These are phyloP conservation scores for Ophraella communa DNA, from an alignment of 2,888 invertebrate genomes.

Conservation along the genomic window DNA sequence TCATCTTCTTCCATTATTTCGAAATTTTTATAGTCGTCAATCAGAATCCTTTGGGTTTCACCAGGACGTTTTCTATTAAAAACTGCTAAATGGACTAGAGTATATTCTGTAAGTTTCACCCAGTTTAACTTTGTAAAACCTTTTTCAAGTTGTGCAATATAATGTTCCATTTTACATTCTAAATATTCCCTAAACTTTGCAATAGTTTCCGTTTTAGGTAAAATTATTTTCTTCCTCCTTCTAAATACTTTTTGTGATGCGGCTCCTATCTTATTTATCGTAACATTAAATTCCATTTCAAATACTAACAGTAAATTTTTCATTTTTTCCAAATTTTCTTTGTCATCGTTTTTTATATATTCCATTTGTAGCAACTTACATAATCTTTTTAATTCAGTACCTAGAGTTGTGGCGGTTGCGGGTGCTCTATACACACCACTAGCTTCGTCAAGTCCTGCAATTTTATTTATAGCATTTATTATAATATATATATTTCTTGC, in stretches of 20 bases:
- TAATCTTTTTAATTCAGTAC: conserved; percentile 17
- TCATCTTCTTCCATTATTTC: conserved; percentile 15
- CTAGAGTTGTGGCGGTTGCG: conserved; percentile 15
- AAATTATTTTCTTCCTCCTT: conserved; percentile 2
- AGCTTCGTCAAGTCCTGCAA: conserved; percentile 11
- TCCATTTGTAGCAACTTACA: conserved; percentile 18
- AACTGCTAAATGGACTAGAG: conserved; percentile 13
- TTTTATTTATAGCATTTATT: conserved; percentile 6
- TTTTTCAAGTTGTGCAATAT: background rate
- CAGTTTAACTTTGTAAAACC: background rate
- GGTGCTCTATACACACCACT: conserved; percentile 9
- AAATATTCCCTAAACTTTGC: conserved; percentile 14
- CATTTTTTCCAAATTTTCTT: conserved; percentile 7
- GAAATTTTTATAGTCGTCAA: conserved; percentile 22
- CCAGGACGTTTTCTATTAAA: conserved; percentile 25
- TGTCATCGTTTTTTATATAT: conserved; percentile 6
- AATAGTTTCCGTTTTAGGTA: conserved; percentile 7
- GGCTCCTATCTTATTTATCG: conserved; percentile 15
- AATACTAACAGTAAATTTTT: conserved; percentile 8
- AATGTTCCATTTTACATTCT: conserved; percentile 6
- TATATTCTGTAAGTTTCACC: conserved; percentile 14
- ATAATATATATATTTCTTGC: too few species aligned
- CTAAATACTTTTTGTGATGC: conserved; percentile 17
- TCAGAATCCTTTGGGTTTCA: conserved; percentile 14
- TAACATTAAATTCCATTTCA: conserved; percentile 15